Percentiles rank a stretch among this genome's conserved stretches.
These are phyloP conservation scores for Trachelus stipa DNA, from an alignment of 2,888 invertebrate genomes.

Conservation along the genomic window DNA sequence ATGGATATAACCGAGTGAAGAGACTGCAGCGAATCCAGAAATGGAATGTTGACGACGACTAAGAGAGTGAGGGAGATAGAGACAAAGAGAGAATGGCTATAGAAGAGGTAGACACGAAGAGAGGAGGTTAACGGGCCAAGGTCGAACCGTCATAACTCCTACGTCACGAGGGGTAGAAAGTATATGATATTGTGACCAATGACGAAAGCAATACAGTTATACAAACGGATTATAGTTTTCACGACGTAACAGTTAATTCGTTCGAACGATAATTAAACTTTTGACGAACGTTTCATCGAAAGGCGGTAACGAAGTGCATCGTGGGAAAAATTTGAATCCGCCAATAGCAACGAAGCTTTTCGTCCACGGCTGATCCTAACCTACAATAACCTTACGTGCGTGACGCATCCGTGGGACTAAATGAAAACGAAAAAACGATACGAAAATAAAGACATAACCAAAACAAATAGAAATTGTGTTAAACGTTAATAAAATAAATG, in stretches of 20 bases:
- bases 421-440: no score
- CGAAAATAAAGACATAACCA: background rate
- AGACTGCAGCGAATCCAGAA: background rate
- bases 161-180: background rate
- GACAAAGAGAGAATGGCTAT: background rate
- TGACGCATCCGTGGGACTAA: no score
- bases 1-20: background rate
- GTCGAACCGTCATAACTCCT: background rate
- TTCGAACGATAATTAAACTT: background rate
- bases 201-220: background rate
- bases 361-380: no score
- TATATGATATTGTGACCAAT: background rate
- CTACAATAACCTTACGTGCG: no score
- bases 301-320: background rate
- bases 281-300: background rate
- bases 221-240: background rate
- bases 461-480: background rate
- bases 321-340: background rate
- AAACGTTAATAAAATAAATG: background rate
- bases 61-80: conserved; percentile 14
- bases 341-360: background rate
- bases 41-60: background rate
- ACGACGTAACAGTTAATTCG: background rate
- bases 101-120: background rate
- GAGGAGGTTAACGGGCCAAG: background rate